Evolutionary conservation across 2,888 invertebrate genomes (phyloP), one percentile per base, ranked within the genome.

Genomic region (Serrognathus titanus): DNA sequence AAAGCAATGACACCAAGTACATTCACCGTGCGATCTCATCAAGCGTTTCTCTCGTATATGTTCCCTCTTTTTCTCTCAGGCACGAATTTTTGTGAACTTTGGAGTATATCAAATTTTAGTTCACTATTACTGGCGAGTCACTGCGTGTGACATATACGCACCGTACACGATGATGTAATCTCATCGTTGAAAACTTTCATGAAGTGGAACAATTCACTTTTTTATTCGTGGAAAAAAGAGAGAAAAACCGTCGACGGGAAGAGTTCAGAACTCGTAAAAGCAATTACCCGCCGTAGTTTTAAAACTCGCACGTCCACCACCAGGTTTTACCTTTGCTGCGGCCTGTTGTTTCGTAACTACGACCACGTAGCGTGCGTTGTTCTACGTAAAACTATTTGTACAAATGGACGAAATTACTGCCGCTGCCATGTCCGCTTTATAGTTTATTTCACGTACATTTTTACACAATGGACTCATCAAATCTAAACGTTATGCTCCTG

Each of bases 191-290:
- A 61, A 51, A 55, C 59, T 55, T 60, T 53, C 53, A 60, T 47
- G 57, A 57, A 59, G 54, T 55, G 48, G 51, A 61, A 55, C 58
- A 20, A 48, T 48, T 53, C 48, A 53, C 39, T 48, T 48, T 31
- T 31, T 48, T 48, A 48, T 48, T 48, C 48, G 31, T n/a, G 48
- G 48, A 35, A 48, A 31, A 48, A 48, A 35, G 36, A 48, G 31
- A 48, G 12, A 36, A 48, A 48, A 48, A 48, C 12, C n/a, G 11
- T 12, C 39, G 39, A 6, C 12, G 43, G 43, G 20, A 43, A 43
- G 57, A 59, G 54, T 61, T 58, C 46, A 57, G 55, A 62, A 62
- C 58, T 62, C 60, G 60, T 60, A 62, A 62, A 62, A 62, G 62
- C 60, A 62, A 62, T 62, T 62, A 62, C 58, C 48, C 46, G 47